Base-by-base conservation (phyloP, 1,140 invertebrate genomes). In the Panagrolaimus sp. region DNA sequence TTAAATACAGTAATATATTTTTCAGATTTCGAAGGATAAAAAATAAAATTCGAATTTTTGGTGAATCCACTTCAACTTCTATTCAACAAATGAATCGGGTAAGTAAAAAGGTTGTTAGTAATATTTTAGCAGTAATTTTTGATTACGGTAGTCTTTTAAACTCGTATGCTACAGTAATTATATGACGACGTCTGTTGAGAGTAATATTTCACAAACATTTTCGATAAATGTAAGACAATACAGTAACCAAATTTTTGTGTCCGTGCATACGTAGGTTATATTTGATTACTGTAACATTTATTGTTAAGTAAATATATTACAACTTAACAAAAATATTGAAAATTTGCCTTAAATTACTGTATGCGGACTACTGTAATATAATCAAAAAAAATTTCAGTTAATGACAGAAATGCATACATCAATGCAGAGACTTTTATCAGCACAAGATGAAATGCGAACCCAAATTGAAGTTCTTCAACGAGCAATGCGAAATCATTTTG, bases 401-500 rank as follows among this genome's bases (percentile, higher is more conserved):
- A 83, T 82, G 68, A 69, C 70, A 12, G 80, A 82, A 66, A 82
- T 82, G 80, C 77, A 82, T 58, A 73, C 73, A 17, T 75, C 75
- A 46, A 82, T 81, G 73, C 76, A 82, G 63, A 73, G 69, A 63
- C 62, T 82, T 67, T 55, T 78, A 15, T 48, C 67, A 28, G 73
- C 83, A 12, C 82, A 82, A 68, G 80, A 82, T 38, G 82, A 83
- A 64, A 83, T 82, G 79, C 65, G 82, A 48, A 69, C 73, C 24
- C 80, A 82, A 66, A 83, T 82, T 38, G 80, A 82, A 62, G 71
- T 83, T 3, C 63, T 81, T 14, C 79, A 81, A 63, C 58, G 80
- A 21, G 76, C 82, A 43, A 82, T 82, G 44, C 70, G 82, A 7
- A 81, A 83, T 58, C 82, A 81, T 52, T 81, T 79, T 58, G 52